Percentiles rank a stretch among this genome's conserved stretches.
Conservation (phyloP, 2,113 vertebrate species). For the Tragelaphus buxtoni region DNA sequence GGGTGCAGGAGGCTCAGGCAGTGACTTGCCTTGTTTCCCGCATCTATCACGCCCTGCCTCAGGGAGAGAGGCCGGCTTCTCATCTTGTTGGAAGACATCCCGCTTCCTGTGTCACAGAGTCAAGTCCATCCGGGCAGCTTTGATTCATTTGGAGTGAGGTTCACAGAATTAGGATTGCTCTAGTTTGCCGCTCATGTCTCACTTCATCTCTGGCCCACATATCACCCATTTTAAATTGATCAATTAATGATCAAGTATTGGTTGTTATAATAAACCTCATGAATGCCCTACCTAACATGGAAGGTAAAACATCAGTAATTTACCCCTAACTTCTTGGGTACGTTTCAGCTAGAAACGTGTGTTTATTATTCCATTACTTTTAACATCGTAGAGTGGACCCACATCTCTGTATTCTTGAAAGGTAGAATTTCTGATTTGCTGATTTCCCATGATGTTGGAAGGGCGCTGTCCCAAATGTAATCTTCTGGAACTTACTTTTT, state of each 20-base stretch:
- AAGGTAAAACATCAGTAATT: no score
- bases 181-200: rapidly evolving
- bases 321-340: no score
- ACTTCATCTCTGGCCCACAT: neutral
- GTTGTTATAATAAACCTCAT: neutral
- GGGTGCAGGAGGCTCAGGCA: rapidly evolving
- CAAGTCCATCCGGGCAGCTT: rapidly evolving
- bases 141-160: rapidly evolving
- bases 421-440: neutral
- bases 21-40: neutral
- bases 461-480: no score
- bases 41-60: neutral
- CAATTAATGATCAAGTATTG: neutral
- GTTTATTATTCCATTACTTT: neutral
- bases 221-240: neutral
- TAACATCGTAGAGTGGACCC: neutral
- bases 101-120: rapidly evolving
- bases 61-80: rapidly evolving
- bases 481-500: neutral
- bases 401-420: neutral
- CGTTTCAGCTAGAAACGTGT: rapidly evolving
- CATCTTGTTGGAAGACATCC: rapidly evolving
- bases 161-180: neutral
- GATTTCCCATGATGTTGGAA: neutral
- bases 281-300: no score